Evolutionary conservation across 2,113 vertebrate genomes (phyloP).

Genomic region (Calidris pugnax): DNA sequence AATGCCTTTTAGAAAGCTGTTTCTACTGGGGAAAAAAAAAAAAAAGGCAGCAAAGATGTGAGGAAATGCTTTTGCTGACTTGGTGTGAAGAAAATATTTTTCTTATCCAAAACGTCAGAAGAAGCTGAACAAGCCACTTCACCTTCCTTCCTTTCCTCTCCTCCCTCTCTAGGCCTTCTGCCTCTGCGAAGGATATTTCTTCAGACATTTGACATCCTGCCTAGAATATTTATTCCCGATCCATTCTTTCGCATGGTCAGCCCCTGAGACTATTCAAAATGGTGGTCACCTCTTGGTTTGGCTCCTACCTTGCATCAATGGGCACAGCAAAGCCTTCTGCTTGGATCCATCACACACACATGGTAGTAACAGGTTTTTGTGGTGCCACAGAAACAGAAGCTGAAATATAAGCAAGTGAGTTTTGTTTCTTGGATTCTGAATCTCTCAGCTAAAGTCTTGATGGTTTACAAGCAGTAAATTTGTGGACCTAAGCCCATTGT

Average conservation of each 20-base stretch:
- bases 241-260: background rate
- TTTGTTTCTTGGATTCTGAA: background rate
- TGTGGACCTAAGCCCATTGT: background rate
- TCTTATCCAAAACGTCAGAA: conserved; percentile 22
- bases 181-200: background rate
- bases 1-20: background rate
- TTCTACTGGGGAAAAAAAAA: background rate
- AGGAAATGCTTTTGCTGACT: conserved; percentile 65
- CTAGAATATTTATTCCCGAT: background rate
- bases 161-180: background rate
- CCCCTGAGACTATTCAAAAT: background rate
- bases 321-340: background rate
- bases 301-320: background rate
- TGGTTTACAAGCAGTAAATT: background rate
- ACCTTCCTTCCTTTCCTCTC: conserved; percentile 53
- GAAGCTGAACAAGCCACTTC: conserved; percentile 48
- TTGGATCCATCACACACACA: background rate
- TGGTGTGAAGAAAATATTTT: conserved; percentile 32
- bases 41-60: background rate
- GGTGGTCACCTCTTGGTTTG: background rate
- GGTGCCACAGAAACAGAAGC: background rate
- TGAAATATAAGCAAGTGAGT: background rate
- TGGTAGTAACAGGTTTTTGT: background rate
- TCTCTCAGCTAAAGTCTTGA: background rate
- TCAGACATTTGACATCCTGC: background rate